Base-by-base conservation (phyloP, 2,888 invertebrate genomes). In the Pasiphila rectangulata region DNA sequence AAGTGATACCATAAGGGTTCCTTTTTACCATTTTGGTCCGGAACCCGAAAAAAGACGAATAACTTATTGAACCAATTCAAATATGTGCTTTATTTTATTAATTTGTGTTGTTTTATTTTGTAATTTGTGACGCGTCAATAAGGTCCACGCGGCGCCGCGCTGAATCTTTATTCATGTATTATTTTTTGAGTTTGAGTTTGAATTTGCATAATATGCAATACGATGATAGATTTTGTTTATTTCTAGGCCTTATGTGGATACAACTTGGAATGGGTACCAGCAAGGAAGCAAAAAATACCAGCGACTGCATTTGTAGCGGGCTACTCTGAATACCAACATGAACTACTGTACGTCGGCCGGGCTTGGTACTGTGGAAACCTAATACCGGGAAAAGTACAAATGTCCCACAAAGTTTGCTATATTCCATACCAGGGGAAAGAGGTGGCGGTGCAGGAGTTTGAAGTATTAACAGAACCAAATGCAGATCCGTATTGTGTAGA, bases 381-480 rank as follows among this genome's bases (percentile, higher is more conserved):
- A 15, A 45, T 50, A 29, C 50, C 50, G 13, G 50, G 50, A 4
- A 50, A 50, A 50, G 37, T 50, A 5, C 41, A 41, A 34, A 9
- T 38, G 0, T 45, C 50, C 5, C 50, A 50, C 10, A 45, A 10
- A 2, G 21, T 15, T 5, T 50, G 50, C 23, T 50, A 50, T 15
- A 24, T 50, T 17, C 27, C 45, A 2, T 6, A n/a, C 6, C 1
- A 13, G n/a, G 45, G 19, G 5, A 37, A 2, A 4, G 50, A 50
- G 27, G 3, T 38, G 0, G 25, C 45, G 15, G 17, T 42, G 4
- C 32, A 21, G 12, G 24, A 42, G 5, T 50, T 37, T 20, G 50
- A 50, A 21, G 41, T 50, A 6, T 12, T 50, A 3, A 45, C 45
- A 1, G 34, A 16, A 13, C 41, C 45, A 5, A 36, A 20, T 10